Percentiles rank a stretch among this genome's conserved stretches.
Evolutionary conservation across 2,113 vertebrate genomes (phyloP).

Genomic region (Vulpes ferrilata): DNA sequence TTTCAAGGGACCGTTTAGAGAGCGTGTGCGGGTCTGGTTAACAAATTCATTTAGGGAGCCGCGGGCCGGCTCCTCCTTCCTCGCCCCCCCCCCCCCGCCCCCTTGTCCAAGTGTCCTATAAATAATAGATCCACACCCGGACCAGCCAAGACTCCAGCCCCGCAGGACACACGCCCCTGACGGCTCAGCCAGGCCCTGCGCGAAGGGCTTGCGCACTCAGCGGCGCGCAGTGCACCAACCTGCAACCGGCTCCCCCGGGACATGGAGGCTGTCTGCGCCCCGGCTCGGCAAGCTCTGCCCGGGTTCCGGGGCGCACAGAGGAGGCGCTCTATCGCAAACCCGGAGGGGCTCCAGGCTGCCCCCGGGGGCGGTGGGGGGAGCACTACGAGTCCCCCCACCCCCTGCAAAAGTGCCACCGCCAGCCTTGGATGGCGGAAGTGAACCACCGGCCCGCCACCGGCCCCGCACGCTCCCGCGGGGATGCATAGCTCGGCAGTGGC

Average conservation of each 20-base stretch:
- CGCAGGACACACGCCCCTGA: background rate
- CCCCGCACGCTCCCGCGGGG: fast-evolving
- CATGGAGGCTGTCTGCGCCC: fast-evolving
- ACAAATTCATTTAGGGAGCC: slow-evolving; percentile 95
- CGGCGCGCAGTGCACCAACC: background rate
- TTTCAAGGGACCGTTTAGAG: slow-evolving; percentile 94
- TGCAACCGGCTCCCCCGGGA: background rate
- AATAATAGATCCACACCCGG: slow-evolving; percentile 90
- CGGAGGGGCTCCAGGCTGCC: background rate
- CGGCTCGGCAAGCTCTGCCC: fast-evolving
- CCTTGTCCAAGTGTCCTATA: slow-evolving; percentile 88
- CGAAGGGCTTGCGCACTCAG: fast-evolving
- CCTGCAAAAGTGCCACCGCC: too few species aligned
- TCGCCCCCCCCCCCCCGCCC: slow-evolving; percentile 80
- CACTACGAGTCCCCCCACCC: background rate
- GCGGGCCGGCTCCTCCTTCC: slow-evolving; percentile 53
- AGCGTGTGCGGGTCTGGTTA: slow-evolving; percentile 91
- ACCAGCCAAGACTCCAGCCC: slow-evolving; percentile 82
- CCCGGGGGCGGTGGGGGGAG: too few species aligned
- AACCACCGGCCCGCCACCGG: fast-evolving
- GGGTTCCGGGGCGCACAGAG: fast-evolving
- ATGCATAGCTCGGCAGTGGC: fast-evolving
- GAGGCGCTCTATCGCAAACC: background rate
- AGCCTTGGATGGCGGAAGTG: fast-evolving
- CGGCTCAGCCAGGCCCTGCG: fast-evolving